phyloP scores from a whole-genome alignment of 2,888 invertebrate species.

The Cerastoderma edule region DNA sequence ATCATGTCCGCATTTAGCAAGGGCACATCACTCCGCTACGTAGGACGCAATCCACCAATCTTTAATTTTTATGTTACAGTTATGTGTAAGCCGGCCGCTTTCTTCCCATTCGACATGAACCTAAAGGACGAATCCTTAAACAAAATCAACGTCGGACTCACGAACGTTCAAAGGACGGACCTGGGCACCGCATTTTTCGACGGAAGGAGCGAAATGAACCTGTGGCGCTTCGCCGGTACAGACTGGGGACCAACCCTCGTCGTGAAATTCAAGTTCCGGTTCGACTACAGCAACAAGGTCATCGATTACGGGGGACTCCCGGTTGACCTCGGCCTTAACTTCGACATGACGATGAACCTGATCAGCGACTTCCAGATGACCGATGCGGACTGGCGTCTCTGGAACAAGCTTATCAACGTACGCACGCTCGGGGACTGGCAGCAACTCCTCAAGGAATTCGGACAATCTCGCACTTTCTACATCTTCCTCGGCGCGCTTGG shows the following conservation, averaged over 20 bases:
- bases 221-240: conserved; percentile 66
- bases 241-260: conserved; percentile 66
- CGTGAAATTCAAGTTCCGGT: conserved; percentile 53
- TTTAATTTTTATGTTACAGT: conserved; percentile 46
- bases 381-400: conserved; percentile 56
- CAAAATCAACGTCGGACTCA: conserved; percentile 58
- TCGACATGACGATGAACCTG: conserved; percentile 47
- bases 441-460: conserved; percentile 59
- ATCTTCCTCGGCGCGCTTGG: conserved; percentile 64
- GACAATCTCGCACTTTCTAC: conserved; percentile 62
- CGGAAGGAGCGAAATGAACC: conserved; percentile 65
- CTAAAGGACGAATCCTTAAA: conserved; percentile 67
- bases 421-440: conserved; percentile 47
- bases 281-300: conserved; percentile 51
- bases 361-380: conserved; percentile 54
- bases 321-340: conserved; percentile 53
- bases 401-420: conserved; percentile 49
- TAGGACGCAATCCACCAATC: background rate
- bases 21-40: background rate
- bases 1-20: background rate
- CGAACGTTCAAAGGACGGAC: conserved; percentile 62
- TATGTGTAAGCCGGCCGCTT: conserved; percentile 66
- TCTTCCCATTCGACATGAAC: conserved; percentile 69
- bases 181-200: conserved; percentile 71
- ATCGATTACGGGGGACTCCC: conserved; percentile 60